phyloP scores from a whole-genome alignment of 2,113 vertebrate species.

The Actinemys pallida region DNA sequence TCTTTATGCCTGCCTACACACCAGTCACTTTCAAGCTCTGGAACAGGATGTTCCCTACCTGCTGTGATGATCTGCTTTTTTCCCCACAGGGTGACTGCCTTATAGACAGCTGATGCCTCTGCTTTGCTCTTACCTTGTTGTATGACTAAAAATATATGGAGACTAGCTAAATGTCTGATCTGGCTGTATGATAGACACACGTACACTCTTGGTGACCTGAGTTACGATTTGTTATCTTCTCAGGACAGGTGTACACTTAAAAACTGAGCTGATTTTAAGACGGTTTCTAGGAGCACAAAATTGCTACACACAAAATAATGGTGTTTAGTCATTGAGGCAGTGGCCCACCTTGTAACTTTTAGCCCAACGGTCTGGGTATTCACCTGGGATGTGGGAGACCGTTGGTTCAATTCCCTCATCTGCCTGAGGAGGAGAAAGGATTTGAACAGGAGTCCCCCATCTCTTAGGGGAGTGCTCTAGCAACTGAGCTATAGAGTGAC shows the following conservation, averaged over 20 bases:
- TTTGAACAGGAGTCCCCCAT: too few species aligned
- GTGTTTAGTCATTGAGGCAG: neutral
- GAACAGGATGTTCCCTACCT: constrained; percentile 41
- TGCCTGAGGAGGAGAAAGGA: too few species aligned
- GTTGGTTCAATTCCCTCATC: neutral
- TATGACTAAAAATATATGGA: fast-evolving
- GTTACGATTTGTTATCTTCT: neutral
- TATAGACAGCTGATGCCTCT: neutral
- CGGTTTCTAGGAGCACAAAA: neutral
- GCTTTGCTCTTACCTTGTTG: neutral
- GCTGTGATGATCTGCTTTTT: constrained; percentile 36
- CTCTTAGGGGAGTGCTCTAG: too few species aligned
- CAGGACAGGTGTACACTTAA: neutral
- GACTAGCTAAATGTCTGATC: neutral
- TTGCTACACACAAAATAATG: neutral
- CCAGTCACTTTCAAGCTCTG: neutral
- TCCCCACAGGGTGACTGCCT: neutral
- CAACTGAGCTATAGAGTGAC: too few species aligned
- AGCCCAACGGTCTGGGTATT: neutral
- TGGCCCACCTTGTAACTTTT: neutral
- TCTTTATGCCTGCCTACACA: constrained; percentile 52
- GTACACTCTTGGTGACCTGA: neutral
- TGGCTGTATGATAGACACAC: neutral
- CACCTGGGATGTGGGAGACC: neutral
- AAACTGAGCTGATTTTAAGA: neutral